phyloP scores from a whole-genome alignment of 2,888 invertebrate genomes.

The Ichneumoninae sp. region DNA sequence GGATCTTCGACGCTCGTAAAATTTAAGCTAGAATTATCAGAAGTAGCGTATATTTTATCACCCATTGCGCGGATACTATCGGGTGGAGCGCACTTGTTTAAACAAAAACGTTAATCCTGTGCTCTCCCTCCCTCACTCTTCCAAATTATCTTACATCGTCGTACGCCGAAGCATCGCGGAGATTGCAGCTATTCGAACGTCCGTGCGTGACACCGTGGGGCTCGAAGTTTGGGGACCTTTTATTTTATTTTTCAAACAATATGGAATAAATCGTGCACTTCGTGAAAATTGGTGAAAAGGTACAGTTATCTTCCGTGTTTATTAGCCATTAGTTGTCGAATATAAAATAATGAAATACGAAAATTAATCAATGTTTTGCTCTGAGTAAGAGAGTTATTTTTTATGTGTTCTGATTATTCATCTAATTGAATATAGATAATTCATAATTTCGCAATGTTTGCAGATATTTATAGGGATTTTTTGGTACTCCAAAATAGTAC shows the following conservation, averaged over 20 bases:
- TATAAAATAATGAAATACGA: background rate
- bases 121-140: background rate
- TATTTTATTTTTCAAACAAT: background rate
- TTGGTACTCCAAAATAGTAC: background rate
- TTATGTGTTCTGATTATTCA: background rate
- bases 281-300: constrained; percentile 13
- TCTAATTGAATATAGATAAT: background rate
- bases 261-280: constrained; percentile 22
- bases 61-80: background rate
- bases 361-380: background rate
- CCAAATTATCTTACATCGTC: background rate
- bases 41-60: background rate
- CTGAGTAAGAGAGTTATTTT: background rate
- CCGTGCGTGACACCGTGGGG: background rate
- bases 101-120: constrained; percentile 22
- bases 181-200: constrained; percentile 7
- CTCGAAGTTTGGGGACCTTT: background rate
- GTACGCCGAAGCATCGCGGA: background rate
- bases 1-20: background rate
- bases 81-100: constrained; percentile 33
- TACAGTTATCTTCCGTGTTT: constrained; percentile 14
- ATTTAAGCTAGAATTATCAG: too few relatives aligned
- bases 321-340: background rate
- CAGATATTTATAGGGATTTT: background rate
- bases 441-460: background rate